Evolutionary conservation across 1,140 invertebrate species (phyloP).

Genomic region (Pararge aegeria): DNA sequence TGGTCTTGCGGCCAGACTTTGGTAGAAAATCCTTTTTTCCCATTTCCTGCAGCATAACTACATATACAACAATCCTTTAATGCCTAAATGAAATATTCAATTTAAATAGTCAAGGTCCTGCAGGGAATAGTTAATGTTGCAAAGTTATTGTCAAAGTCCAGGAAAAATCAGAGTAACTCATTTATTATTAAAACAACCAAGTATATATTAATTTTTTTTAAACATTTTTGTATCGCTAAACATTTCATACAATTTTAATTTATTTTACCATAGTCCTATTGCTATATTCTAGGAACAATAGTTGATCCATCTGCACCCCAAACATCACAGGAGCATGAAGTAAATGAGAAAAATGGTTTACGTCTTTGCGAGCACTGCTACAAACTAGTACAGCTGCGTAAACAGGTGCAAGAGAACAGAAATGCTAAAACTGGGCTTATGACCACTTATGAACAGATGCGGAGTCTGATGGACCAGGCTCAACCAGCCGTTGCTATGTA

Average conservation of each 20-base stretch:
- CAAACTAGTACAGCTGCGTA: conserved; percentile 88
- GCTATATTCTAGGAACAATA: conserved; percentile 69
- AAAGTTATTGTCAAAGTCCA: too few relatives aligned
- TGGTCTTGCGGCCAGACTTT: too few relatives aligned
- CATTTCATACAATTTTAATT: not conserved
- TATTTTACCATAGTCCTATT: not conserved
- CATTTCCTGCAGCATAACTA: too few relatives aligned
- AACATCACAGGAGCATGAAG: conserved; percentile 72
- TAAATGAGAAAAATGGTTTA: conserved; percentile 81
- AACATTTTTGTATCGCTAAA: too few relatives aligned
- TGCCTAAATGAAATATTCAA: too few relatives aligned
- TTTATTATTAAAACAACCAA: too few relatives aligned
- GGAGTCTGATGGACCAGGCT: conserved; percentile 87
- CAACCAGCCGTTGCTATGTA: conserved; percentile 90
- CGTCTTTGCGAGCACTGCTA: conserved; percentile 92
- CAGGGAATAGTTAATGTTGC: too few relatives aligned
- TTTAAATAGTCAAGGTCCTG: too few relatives aligned
- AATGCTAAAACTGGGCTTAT: conserved; percentile 89
- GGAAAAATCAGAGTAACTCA: too few relatives aligned
- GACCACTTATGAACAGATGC: conserved; percentile 91
- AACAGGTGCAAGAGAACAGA: conserved; percentile 89
- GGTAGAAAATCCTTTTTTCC: too few relatives aligned
- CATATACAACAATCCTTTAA: too few relatives aligned
- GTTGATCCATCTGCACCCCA: conserved; percentile 79
- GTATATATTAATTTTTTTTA: too few relatives aligned